Conservation (phyloP, 2,113 vertebrate genomes). For the Himantopus leucocephalus region DNA sequence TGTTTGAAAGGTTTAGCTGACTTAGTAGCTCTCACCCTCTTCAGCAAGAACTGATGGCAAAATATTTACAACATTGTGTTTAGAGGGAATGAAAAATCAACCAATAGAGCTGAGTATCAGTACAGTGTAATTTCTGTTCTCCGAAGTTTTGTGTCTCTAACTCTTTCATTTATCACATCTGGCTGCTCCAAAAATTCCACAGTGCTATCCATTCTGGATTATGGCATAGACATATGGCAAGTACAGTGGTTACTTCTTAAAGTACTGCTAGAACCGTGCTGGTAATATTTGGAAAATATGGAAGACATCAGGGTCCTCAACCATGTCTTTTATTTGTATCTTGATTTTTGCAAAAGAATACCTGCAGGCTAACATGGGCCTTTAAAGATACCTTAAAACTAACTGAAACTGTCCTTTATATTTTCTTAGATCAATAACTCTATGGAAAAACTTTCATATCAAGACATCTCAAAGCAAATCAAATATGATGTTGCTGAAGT, state of each 20-base stretch:
- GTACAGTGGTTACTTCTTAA: not conserved
- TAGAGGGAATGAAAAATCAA: not conserved
- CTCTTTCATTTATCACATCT: not conserved
- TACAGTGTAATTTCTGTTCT: not conserved
- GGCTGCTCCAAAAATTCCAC: not conserved
- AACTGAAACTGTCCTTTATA: not conserved
- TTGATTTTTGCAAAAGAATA: not conserved
- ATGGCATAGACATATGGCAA: not conserved
- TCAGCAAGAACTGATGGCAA: not conserved
- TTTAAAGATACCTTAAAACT: not conserved
- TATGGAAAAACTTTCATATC: not conserved
- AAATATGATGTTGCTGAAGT: not conserved
- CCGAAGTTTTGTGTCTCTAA: not conserved
- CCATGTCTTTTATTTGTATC: not conserved
- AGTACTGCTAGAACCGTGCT: not conserved
- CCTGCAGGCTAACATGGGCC: not conserved
- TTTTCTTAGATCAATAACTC: not conserved
- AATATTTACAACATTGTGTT: not conserved
- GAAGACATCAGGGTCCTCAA: not conserved
- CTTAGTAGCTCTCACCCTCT: not conserved
- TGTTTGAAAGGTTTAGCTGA: not conserved
- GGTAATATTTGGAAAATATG: not conserved
- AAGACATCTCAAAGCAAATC: not conserved
- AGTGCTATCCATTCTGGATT: not conserved
- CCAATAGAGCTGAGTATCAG: not conserved